Evolutionary conservation across 2,113 vertebrate genomes (phyloP).

Genomic region (Xiphias gladius): DNA sequence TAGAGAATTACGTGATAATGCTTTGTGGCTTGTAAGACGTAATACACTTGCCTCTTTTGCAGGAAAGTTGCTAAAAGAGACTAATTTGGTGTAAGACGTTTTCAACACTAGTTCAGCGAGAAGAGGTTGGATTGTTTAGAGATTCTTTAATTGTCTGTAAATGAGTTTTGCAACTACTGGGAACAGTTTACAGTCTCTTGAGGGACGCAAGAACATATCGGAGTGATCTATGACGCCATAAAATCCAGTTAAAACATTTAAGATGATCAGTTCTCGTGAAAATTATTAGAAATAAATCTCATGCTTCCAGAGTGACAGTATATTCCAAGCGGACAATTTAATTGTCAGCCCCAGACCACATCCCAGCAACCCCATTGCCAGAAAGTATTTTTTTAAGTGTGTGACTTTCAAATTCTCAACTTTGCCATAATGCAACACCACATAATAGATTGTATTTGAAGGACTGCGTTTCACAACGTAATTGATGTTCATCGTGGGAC

Average conservation of each 20-base stretch:
- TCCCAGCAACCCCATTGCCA: constrained; percentile 77
- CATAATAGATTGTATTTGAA: constrained; percentile 77
- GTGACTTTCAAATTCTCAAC: constrained; percentile 72
- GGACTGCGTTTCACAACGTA: constrained; percentile 79
- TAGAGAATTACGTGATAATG: constrained; percentile 9
- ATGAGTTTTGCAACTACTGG: constrained; percentile 76
- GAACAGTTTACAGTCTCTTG: constrained; percentile 55
- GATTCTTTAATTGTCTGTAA: constrained; percentile 70
- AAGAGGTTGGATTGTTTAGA: constrained; percentile 46
- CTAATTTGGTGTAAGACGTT: neutral
- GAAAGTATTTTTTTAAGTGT: constrained; percentile 68
- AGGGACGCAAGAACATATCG: constrained; percentile 50
- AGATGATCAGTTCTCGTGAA: constrained; percentile 70
- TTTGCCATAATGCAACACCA: constrained; percentile 75
- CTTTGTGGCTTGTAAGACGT: constrained; percentile 23
- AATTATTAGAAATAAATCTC: constrained; percentile 76
- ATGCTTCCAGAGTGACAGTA: constrained; percentile 69
- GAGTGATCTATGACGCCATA: constrained; percentile 74
- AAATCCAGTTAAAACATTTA: constrained; percentile 73
- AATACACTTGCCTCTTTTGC: neutral
- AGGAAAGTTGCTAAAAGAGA: constrained; percentile 21
- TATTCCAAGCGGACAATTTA: constrained; percentile 76
- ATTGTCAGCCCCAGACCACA: constrained; percentile 79
- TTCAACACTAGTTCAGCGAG: constrained; percentile 3
- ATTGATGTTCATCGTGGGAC: constrained; percentile 80